These are phyloP conservation scores for Poeciliopsis retropinna DNA, from an alignment of 2,113 vertebrate species.

Conservation along the genomic window DNA sequence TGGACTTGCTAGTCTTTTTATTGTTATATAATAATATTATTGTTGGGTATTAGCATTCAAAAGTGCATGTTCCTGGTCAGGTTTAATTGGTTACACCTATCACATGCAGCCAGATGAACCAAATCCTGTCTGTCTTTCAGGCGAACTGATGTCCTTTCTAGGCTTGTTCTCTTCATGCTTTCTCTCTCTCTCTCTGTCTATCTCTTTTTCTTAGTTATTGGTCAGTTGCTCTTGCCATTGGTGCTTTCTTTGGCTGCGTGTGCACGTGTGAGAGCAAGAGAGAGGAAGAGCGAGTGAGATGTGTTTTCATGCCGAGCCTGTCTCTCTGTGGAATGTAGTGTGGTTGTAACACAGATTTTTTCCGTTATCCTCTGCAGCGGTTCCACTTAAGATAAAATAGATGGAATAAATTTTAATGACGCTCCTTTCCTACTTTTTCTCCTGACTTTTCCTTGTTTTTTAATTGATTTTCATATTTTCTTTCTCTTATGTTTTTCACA, in stretches of 20 bases:
- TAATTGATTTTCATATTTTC: conserved; percentile 24
- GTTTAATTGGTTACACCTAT: conserved; percentile 40
- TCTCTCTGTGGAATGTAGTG: conserved; percentile 48
- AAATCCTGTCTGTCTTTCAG: conserved; percentile 16
- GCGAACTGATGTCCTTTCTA: conserved; percentile 15
- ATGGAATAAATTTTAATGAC: conserved; percentile 53
- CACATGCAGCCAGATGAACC: conserved; percentile 6
- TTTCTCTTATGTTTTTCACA: conserved; percentile 26
- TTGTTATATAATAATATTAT: conserved; percentile 27
- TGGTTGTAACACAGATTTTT: conserved; percentile 50
- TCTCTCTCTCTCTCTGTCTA: neutral
- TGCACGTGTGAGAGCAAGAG: conserved; percentile 1
- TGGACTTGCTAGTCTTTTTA: conserved; percentile 11
- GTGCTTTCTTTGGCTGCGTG: conserved; percentile 2
- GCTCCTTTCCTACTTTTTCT: conserved; percentile 15
- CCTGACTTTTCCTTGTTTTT: conserved; percentile 9
- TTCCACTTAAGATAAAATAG: conserved; percentile 50
- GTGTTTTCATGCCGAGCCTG: conserved; percentile 36
- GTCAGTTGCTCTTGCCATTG: conserved; percentile 16
- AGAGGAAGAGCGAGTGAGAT: neutral
- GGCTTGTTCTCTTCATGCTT: neutral
- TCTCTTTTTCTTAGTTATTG: neutral
- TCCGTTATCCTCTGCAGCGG: conserved; percentile 45
- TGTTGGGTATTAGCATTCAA: conserved; percentile 30
- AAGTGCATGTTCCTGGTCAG: conserved; percentile 18